Conservation (phyloP, 2,113 vertebrate species). For the Jacana jacana region DNA sequence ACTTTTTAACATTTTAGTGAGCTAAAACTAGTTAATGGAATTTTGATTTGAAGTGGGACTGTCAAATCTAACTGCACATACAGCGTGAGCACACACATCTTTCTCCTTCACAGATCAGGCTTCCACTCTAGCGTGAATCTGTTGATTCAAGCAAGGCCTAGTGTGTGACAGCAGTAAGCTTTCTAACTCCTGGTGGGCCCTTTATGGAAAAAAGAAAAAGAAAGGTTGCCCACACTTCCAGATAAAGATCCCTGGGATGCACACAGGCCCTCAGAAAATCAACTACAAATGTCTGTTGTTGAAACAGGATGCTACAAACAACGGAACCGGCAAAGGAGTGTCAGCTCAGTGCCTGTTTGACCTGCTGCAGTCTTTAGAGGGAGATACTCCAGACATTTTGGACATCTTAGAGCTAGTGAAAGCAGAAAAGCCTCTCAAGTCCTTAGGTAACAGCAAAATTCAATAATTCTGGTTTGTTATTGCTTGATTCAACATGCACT, state of each 20-base stretch:
- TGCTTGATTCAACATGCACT: background rate
- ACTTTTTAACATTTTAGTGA: background rate
- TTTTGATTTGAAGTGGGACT: background rate
- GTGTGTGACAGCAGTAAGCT: background rate
- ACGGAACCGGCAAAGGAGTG: constrained; percentile 88
- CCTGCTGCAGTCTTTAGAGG: constrained; percentile 92
- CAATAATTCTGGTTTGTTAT: background rate
- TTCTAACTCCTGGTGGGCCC: background rate
- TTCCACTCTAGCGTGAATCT: background rate
- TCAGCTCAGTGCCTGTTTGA: constrained; percentile 97
- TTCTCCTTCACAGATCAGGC: background rate
- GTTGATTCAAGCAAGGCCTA: background rate
- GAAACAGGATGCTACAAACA: constrained; percentile 79
- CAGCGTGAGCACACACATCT: background rate
- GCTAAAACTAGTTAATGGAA: background rate
- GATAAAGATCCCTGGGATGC: background rate
- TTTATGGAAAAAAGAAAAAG: background rate
- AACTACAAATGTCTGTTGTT: background rate
- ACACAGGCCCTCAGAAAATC: background rate
- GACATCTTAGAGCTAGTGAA: constrained; percentile 96
- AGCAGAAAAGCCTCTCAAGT: constrained; percentile 95
- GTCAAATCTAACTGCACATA: background rate
- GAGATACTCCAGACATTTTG: constrained; percentile 88
- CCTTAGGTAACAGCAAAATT: constrained; percentile 83
- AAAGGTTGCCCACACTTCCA: background rate